These are phyloP conservation scores for Cassiopea xamachana DNA, from an alignment of 30 jellyfish, hydroid and myxozoan genomes.

Conservation along the genomic window DNA sequence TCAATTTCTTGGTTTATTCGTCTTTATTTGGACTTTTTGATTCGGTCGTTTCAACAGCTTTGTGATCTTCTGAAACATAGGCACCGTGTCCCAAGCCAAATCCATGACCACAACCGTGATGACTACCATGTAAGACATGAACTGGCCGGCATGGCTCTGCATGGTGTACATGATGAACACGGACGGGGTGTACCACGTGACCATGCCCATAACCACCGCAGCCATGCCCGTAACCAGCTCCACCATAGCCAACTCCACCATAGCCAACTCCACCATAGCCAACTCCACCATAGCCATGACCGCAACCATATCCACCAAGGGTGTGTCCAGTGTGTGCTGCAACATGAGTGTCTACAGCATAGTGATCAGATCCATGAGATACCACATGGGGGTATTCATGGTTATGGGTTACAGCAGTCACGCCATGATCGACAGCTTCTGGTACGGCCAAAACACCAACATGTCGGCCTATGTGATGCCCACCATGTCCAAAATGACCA, in stretches of 20 bases:
- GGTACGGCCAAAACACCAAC: slow-evolving; percentile 61
- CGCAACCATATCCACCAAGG: neutral
- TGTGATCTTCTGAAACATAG: slow-evolving; percentile 30
- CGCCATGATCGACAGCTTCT: slow-evolving; percentile 46
- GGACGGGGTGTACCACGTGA: slow-evolving; percentile 25
- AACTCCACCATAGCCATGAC: no score
- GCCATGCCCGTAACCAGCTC: slow-evolving; percentile 38
- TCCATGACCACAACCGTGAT: slow-evolving; percentile 52
- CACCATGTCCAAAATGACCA: slow-evolving; percentile 52
- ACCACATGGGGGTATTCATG: slow-evolving; percentile 62
- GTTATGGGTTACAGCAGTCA: slow-evolving; percentile 33
- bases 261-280: slow-evolving; percentile 25
- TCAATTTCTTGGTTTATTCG: neutral
- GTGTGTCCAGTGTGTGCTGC: slow-evolving; percentile 66
- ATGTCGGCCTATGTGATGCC: slow-evolving; percentile 45
- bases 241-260: slow-evolving; percentile 50
- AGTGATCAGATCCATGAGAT: slow-evolving; percentile 59
- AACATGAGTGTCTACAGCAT: slow-evolving; percentile 63
- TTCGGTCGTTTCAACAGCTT: slow-evolving; percentile 40
- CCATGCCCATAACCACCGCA: slow-evolving; percentile 37
- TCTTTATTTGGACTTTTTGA: slow-evolving; percentile 14
- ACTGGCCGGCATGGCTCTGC: slow-evolving; percentile 35
- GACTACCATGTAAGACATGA: slow-evolving; percentile 21
- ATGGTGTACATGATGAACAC: slow-evolving; percentile 26
- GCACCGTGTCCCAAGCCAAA: slow-evolving; percentile 15